These are phyloP conservation scores for Paramisgurnus dabryanus DNA, from an alignment of 2,113 vertebrate species.

Conservation along the genomic window DNA sequence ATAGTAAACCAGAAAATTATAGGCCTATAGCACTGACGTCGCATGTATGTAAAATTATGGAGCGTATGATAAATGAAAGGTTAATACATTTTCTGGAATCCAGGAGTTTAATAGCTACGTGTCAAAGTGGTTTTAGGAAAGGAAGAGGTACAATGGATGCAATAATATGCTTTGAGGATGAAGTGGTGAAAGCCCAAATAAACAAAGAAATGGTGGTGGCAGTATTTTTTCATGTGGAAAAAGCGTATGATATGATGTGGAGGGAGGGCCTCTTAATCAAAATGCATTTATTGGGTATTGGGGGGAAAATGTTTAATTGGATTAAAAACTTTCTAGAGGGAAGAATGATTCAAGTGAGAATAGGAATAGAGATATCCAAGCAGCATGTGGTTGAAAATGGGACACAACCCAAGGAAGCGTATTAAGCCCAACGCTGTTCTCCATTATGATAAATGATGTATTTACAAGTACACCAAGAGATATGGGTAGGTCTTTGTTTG, in stretches of 20 bases:
- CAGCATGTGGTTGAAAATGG: neutral
- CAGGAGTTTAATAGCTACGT: neutral
- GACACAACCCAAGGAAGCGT: neutral
- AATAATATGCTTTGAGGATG: neutral
- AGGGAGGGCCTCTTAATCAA: neutral
- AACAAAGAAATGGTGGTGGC: neutral
- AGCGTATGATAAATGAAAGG: neutral
- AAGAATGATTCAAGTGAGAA: neutral
- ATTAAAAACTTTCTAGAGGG: neutral
- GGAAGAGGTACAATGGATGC: neutral
- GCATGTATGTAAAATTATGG: neutral
- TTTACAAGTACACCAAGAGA: neutral
- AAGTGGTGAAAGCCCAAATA: neutral
- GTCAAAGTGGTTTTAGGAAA: neutral
- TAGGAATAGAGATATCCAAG: neutral
- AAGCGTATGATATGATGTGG: neutral
- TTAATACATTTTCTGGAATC: neutral
- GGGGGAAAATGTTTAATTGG: neutral
- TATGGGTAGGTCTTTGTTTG: neutral
- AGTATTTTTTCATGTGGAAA: neutral
- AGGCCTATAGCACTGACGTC: neutral
- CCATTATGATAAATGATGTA: neutral
- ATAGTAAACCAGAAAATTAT: neutral
- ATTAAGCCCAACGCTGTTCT: neutral
- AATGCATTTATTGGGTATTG: neutral